These are phyloP conservation scores for Parnassius mnemosyne DNA, from an alignment of 2,888 invertebrate genomes.

Conservation along the genomic window DNA sequence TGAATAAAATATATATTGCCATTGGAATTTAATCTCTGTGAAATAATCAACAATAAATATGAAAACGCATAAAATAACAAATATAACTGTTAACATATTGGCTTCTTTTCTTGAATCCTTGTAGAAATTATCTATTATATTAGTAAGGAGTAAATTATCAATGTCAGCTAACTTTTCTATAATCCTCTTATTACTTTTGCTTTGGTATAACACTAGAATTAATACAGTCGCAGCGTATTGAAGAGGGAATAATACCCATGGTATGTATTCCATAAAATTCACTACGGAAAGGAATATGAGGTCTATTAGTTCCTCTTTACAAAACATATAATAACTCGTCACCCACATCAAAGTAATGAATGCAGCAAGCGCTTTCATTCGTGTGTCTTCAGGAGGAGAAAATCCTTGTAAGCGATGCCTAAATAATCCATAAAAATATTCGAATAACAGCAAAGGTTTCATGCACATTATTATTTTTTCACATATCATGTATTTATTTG, in stretches of 20 bases:
- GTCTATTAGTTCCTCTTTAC: background rate
- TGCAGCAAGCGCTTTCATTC: slow-evolving; percentile 6
- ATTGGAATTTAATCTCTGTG: too few species aligned
- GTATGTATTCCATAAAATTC: slow-evolving; percentile 35
- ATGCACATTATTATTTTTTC: slow-evolving; percentile 3
- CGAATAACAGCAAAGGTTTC: slow-evolving; percentile 6
- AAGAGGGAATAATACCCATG: slow-evolving; percentile 38
- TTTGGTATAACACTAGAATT: slow-evolving; percentile 37
- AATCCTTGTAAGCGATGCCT: slow-evolving; percentile 4
- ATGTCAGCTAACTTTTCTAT: slow-evolving; percentile 41
- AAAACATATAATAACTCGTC: slow-evolving; percentile 28
- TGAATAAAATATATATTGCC: background rate
- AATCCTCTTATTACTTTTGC: slow-evolving; percentile 40
- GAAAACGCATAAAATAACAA: background rate
- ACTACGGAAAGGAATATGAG: background rate
- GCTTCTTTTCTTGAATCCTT: background rate
- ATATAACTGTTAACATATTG: slow-evolving; percentile 1
- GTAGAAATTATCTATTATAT: slow-evolving; percentile 1
- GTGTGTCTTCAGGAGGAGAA: background rate
- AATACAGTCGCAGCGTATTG: slow-evolving; percentile 39
- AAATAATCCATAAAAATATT: slow-evolving; percentile 13
- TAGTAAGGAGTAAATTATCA: slow-evolving; percentile 32
- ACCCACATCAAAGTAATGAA: background rate
- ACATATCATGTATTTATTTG: background rate
- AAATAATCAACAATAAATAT: background rate